Conservation (phyloP, 2,797 vertebrate genomes). For the Neostethus bicornis region DNA sequence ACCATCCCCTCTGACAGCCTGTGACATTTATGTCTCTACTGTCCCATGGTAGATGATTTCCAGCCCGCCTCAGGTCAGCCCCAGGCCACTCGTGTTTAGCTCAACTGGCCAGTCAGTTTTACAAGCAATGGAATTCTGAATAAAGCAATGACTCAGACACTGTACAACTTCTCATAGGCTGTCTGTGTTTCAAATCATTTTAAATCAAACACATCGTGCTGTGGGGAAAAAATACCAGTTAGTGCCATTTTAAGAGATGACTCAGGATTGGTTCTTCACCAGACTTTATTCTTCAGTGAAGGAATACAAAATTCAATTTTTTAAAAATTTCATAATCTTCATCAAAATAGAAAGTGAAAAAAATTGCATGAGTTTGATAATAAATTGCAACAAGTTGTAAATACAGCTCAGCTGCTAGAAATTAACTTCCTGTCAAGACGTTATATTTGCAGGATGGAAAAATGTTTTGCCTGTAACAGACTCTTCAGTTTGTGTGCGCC, state of each 20-base stretch:
- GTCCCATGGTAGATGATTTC: slow-evolving; percentile 62
- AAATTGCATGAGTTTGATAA: too few relatives aligned
- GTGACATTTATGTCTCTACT: slow-evolving; percentile 72
- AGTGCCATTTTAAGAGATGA: background rate
- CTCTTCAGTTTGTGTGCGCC: too few relatives aligned
- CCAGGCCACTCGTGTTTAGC: slow-evolving; percentile 69
- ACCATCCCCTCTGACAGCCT: slow-evolving; percentile 62
- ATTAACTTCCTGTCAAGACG: too few relatives aligned
- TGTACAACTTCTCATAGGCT: slow-evolving; percentile 16
- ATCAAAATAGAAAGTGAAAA: too few relatives aligned
- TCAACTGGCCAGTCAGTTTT: slow-evolving; percentile 53
- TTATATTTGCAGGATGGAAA: too few relatives aligned
- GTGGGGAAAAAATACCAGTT: slow-evolving; percentile 6
- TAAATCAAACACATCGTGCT: slow-evolving; percentile 15
- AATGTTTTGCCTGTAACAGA: too few relatives aligned
- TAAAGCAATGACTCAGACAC: slow-evolving; percentile 28
- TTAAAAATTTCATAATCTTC: too few relatives aligned
- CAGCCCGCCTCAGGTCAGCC: slow-evolving; percentile 66
- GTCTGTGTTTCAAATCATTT: slow-evolving; percentile 39
- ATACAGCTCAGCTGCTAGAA: too few relatives aligned
- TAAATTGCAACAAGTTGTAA: too few relatives aligned
- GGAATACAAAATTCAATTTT: too few relatives aligned
- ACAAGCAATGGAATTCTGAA: slow-evolving; percentile 60
- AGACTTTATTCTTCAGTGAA: too few relatives aligned
- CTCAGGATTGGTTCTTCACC: too few relatives aligned